A percentile compares a stretch with the other conserved stretches of the same genome.
phyloP scores from a whole-genome alignment of 2,113 vertebrate genomes.

The Clarias macrocephalus region DNA sequence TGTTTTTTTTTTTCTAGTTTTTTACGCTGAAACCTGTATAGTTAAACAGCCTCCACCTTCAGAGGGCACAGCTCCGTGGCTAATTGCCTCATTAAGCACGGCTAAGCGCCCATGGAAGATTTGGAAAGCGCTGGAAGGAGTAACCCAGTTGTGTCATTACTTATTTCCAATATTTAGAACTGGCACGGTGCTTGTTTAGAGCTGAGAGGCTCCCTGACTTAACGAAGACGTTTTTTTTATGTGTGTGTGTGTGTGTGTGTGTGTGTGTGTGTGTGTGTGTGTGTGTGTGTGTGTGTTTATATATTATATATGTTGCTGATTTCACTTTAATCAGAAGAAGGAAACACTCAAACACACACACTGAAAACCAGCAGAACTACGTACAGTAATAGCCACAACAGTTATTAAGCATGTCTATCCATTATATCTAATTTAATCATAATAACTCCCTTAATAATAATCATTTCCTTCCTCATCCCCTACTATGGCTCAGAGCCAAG shows the following conservation, averaged over 20 bases:
- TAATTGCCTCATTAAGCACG: conserved; percentile 7
- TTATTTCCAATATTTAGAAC: conserved; percentile 28
- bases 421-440: conserved; percentile 8
- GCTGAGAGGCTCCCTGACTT: neutral
- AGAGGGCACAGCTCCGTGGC: conserved; percentile 11
- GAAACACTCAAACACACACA: neutral
- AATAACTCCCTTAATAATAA: conserved; percentile 18
- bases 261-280: too few species aligned
- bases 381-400: neutral
- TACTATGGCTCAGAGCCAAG: neutral
- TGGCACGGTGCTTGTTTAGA: neutral
- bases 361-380: neutral
- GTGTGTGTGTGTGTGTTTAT: neutral
- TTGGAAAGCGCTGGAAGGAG: conserved; percentile 38
- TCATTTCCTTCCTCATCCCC: conserved; percentile 16
- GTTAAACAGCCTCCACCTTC: conserved; percentile 33
- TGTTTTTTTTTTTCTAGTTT: too few species aligned
- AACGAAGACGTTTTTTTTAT: neutral
- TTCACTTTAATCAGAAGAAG: neutral
- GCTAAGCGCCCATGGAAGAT: conserved; percentile 8
- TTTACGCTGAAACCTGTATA: conserved; percentile 37
- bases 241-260: too few species aligned
- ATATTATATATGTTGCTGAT: neutral
- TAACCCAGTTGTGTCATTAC: conserved; percentile 30
- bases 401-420: neutral